Evolutionary conservation across 2,888 invertebrate genomes (phyloP).

Genomic region (Teleiodes luculella): DNA sequence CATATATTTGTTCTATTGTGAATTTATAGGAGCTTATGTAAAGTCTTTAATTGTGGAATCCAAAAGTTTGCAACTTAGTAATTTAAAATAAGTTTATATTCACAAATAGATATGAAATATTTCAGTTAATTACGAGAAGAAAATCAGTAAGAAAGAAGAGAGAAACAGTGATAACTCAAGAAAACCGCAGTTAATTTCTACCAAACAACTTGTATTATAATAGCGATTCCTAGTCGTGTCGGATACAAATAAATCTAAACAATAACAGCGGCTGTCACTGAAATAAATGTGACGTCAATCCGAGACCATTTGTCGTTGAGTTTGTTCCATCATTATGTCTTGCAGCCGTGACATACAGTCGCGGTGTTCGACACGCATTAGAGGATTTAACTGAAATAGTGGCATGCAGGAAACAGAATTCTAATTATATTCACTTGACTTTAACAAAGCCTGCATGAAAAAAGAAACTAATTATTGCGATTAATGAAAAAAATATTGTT

Average conservation of each 20-base stretch:
- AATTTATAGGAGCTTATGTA: no score
- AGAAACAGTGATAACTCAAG: slow-evolving; percentile 37
- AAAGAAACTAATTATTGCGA: no score
- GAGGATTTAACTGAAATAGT: not conserved
- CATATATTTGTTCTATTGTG: no score
- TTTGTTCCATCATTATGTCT: slow-evolving; percentile 51
- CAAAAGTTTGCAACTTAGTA: no score
- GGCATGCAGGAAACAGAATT: no score
- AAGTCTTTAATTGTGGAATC: no score
- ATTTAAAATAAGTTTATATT: no score
- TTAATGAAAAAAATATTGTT: no score
- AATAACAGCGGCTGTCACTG: slow-evolving; percentile 58
- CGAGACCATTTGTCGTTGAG: slow-evolving; percentile 60
- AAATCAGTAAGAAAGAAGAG: not conserved
- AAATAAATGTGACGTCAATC: slow-evolving; percentile 75
- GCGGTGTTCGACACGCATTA: not conserved
- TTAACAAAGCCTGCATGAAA: no score
- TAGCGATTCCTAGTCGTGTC: slow-evolving; percentile 62
- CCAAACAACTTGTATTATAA: slow-evolving; percentile 48
- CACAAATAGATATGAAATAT: no score
- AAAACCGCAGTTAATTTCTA: slow-evolving; percentile 38
- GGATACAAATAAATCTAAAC: slow-evolving; percentile 70
- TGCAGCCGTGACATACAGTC: slow-evolving; percentile 38
- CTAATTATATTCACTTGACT: no score
- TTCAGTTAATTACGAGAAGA: no score